Evolutionary conservation across 2,888 invertebrate genomes (phyloP).

Genomic region (Troides oblongomaculatus): DNA sequence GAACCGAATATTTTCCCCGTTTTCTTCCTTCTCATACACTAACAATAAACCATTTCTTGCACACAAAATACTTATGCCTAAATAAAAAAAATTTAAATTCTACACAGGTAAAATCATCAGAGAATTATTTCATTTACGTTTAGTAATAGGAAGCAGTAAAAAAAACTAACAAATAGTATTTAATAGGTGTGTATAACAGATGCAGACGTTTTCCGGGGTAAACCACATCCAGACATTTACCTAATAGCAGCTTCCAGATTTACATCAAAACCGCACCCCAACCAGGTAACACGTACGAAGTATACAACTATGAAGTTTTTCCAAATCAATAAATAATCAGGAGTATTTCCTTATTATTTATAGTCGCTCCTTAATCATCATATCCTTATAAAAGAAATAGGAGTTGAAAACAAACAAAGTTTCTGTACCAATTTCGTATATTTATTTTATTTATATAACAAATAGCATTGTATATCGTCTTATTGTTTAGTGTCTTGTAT

Average conservation of each 20-base stretch:
- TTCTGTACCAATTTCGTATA: background rate
- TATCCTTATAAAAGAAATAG: too few relatives aligned
- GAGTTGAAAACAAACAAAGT: too few relatives aligned
- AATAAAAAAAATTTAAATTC: too few relatives aligned
- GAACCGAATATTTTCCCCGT: background rate
- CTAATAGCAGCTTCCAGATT: conserved; percentile 86
- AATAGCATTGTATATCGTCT: background rate
- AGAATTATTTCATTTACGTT: background rate
- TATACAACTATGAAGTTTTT: background rate
- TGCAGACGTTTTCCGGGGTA: conserved; percentile 88
- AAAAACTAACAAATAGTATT: background rate
- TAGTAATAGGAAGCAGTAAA: background rate
- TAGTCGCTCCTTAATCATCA: too few relatives aligned
- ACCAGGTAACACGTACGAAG: conserved; percentile 50
- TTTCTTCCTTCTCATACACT: background rate
- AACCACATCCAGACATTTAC: conserved; percentile 93
- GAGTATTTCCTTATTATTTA: too few relatives aligned
- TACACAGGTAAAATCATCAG: background rate
- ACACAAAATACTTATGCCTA: too few relatives aligned
- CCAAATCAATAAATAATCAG: too few relatives aligned
- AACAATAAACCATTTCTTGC: too few relatives aligned
- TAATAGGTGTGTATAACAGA: conserved; percentile 77
- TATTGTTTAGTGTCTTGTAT: conserved; percentile 85
- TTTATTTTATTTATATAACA: background rate
- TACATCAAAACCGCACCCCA: conserved; percentile 79